Evolutionary conservation across 2,797 vertebrate genomes (phyloP).

Genomic region (Pagetopsis macropterus): DNA sequence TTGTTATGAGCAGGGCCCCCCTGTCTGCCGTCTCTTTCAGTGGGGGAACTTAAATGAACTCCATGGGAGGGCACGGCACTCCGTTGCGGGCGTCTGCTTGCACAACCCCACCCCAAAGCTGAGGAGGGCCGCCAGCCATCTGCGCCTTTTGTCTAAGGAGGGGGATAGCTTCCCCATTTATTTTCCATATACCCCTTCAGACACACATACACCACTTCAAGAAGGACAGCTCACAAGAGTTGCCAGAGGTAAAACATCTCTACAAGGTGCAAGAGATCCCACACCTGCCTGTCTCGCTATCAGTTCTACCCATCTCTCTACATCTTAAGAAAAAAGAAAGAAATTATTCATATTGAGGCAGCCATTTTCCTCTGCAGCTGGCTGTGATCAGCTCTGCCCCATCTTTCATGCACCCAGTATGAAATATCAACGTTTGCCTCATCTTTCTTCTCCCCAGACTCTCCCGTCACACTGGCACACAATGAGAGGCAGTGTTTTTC

Average conservation of each 20-base stretch:
- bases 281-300: conserved; percentile 29
- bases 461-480: conserved; percentile 62
- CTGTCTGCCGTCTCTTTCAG: conserved; percentile 68
- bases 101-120: conserved; percentile 72
- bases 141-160: conserved; percentile 83
- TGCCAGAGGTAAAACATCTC: conserved; percentile 40
- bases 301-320: conserved; percentile 4
- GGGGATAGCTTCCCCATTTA: conserved; percentile 57
- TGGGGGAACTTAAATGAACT: conserved; percentile 75
- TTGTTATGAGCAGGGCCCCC: conserved; percentile 69
- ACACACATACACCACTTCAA: conserved; percentile 43
- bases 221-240: conserved; percentile 25
- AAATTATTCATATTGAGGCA: conserved; percentile 8
- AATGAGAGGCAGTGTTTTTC: conserved; percentile 74
- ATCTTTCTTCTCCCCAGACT: conserved; percentile 54
- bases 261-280: conserved; percentile 31
- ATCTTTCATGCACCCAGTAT: conserved; percentile 53
- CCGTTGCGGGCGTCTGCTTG: conserved; percentile 74
- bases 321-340: conserved; percentile 21
- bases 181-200: conserved; percentile 60
- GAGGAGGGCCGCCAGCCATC: conserved; percentile 80
- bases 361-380: conserved; percentile 40
- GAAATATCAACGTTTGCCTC: conserved; percentile 72
- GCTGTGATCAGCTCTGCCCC: conserved; percentile 32
- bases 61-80: conserved; percentile 75